Percentiles rank a stretch among this genome's conserved stretches.
Conservation (phyloP, 2,113 vertebrate genomes). For the Varanus salvator region DNA sequence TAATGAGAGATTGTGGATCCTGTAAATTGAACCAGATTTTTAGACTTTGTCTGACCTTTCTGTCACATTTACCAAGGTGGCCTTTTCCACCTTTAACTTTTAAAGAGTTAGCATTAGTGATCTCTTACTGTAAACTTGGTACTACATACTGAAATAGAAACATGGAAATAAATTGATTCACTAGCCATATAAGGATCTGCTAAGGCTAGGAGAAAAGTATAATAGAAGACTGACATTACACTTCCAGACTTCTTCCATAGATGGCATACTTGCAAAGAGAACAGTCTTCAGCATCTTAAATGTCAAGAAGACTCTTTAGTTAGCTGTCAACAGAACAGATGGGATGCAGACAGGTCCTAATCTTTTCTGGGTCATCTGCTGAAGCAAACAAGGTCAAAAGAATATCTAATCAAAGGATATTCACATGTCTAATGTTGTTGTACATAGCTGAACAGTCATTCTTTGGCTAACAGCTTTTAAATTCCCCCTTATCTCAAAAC, state of each 20-base stretch:
- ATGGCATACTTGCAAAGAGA: constrained; percentile 36
- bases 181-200: neutral
- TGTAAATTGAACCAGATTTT: neutral
- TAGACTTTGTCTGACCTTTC: neutral
- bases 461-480: constrained; percentile 11
- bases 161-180: neutral
- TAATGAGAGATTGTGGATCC: neutral
- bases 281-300: neutral
- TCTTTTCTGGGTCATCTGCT: constrained; percentile 21
- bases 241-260: constrained; percentile 33
- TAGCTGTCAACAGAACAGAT: constrained; percentile 22
- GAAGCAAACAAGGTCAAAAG: constrained; percentile 24
- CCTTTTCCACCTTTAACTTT: neutral
- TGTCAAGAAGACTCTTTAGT: constrained; percentile 4
- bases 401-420: constrained; percentile 16
- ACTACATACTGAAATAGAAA: neutral
- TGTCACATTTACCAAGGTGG: neutral
- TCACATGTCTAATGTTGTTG: constrained; percentile 3
- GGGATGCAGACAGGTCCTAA: constrained; percentile 19
- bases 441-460: constrained; percentile 9
- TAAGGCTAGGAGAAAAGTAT: neutral
- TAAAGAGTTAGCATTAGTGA: neutral
- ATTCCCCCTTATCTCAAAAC: constrained; percentile 3
- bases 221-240: constrained; percentile 12
- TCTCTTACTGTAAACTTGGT: neutral